Evolutionary conservation across 2,888 invertebrate genomes (phyloP), one percentile per base, ranked within the genome.

Genomic region (Heteromyza rotundicornis): DNA sequence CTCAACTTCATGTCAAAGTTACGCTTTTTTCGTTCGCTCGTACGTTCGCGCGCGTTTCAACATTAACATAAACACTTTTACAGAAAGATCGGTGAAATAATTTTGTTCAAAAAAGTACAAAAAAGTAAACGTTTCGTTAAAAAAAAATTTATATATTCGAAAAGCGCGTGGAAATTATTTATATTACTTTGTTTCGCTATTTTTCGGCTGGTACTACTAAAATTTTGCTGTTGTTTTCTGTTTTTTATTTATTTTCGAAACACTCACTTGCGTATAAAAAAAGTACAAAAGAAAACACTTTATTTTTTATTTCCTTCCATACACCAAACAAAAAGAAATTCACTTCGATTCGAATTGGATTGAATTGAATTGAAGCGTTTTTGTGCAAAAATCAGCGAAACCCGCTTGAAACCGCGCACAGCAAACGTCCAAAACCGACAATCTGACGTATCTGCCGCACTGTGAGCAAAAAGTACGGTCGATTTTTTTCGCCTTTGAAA

Each of bases 351-450:
- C 19, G 19, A 54, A 3, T 40, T 47, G 47, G 3, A 50, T 17
- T 12, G 23, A 50, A 12, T 2, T 5, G 50, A 19, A 23, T 7
- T 10, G 50, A 50, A 50, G 27, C 27, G 10, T 7, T 7, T 7
- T 27, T 10, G 27, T 27, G 20, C n/a, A 7, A 52, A 27, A 27
- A 27, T 3, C 50, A 50, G n/a, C 20, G 12, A 55, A 14, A 22
- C 59, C 57, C 64, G 59, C 59, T 57, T 52, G 59, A 36, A 57
- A 59, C 59, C 61, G 59, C 60, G 19, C 36, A 57, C 60, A 57
- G 56, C 63, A 56, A 59, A 59, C 58, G 57, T 61, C 64, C 57
- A 61, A 61, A 64, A 58, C 35, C 61, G 50, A 52, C 60, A 51
- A 52, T 47, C 63, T 56, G 56, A 56, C 56, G 59, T 59, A 55